Evolutionary conservation across 2,888 invertebrate species (phyloP), one percentile per base, ranked within the genome.

Genomic region (Lepidocyrtoides sp.): DNA sequence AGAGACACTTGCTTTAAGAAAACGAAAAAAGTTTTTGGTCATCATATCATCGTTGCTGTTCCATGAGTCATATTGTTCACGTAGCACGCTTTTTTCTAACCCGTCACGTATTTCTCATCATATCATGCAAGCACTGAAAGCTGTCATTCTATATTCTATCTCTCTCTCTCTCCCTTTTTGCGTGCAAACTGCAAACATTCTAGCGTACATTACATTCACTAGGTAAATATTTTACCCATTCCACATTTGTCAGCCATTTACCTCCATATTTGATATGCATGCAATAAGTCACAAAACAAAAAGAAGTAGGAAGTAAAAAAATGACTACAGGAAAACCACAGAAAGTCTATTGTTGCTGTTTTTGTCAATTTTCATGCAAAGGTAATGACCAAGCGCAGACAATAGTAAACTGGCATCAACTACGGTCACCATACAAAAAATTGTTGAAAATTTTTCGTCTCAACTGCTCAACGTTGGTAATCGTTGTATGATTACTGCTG

Each of bases 231-330:
- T 36, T 36, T 36, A 41, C 36, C 72, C 20, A 75, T 75, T 48
- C 23, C 57, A 81, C 54, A 32, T 57, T 57, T 57, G n/a, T 81
- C 32, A 29, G 17, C 32, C 29, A 54, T 77, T 77, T 77, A 69
- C 41, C 51, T 77, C 2, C 26, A 12, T 29, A 54, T 79, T 81
- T 57, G 57, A 81, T 57, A 57, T 57, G 79, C 54, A 81, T 57
- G 79, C 79, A 57, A 17, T n/a, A n/a, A n/a, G n/a, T n/a, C 12
- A 23, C 10, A 63, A 7, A 48, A n/a, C 4, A 48, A 23, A 36
- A 36, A 32, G 54, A 57, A 81, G 20, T 54, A 81, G 79, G 79
- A 81, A 81, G 79, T 81, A 54, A 57, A 54, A 79, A 23, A 63
- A 32, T 63, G 36, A 10, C 48, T 23, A 81, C 57, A 17, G 17